Percentiles rank a stretch among this genome's conserved stretches.
phyloP scores from a whole-genome alignment of 2,888 invertebrate genomes.

The Eupithecia pulchellata region DNA sequence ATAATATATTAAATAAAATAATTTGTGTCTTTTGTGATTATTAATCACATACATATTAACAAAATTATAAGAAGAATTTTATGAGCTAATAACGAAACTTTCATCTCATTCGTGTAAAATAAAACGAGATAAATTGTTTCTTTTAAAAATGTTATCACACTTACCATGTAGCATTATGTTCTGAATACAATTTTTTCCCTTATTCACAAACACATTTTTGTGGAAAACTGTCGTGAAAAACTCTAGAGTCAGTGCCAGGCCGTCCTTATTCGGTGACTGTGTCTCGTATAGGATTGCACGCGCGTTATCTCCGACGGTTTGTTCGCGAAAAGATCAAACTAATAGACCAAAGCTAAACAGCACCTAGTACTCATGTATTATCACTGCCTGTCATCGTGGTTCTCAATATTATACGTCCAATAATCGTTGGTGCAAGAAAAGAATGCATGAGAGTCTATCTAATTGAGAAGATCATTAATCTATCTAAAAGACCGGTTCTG shows the following conservation, averaged over 20 bases:
- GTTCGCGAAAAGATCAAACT: conserved; percentile 29
- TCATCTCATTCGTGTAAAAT: background rate
- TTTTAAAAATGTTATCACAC: background rate
- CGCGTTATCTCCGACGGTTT: conserved; percentile 9
- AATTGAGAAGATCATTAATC: conserved; percentile 10
- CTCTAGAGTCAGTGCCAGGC: background rate
- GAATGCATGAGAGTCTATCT: conserved; percentile 31
- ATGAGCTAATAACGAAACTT: background rate
- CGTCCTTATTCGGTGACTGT: conserved; percentile 14
- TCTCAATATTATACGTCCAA: conserved; percentile 28
- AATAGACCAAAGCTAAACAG: background rate
- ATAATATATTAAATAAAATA: no score
- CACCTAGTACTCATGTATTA: conserved; percentile 2
- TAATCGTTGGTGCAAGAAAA: conserved; percentile 40
- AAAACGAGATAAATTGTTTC: background rate
- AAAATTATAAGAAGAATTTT: background rate
- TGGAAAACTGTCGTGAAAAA: background rate
- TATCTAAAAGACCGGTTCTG: background rate
- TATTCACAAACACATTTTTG: background rate
- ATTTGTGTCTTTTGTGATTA: no score
- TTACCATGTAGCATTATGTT: conserved; percentile 1
- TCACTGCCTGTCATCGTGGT: conserved; percentile 25
- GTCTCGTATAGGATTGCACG: background rate
- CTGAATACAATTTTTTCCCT: background rate
- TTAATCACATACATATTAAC: background rate